Evolutionary conservation across 2,888 invertebrate genomes (phyloP), one percentile per base, ranked within the genome.

Genomic region (Chymomyza procnemis): DNA sequence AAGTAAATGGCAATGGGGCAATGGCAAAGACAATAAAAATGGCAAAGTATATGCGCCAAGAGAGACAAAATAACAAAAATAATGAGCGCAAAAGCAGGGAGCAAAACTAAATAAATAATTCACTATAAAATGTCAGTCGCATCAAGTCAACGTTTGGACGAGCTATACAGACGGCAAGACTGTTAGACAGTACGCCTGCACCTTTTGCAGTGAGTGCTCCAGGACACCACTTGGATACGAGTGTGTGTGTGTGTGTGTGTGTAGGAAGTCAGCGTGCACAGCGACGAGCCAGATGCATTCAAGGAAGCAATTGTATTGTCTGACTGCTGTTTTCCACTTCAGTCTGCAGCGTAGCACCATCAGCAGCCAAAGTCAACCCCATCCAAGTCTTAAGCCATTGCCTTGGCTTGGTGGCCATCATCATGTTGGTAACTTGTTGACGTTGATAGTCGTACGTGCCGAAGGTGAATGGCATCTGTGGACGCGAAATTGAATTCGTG

Each of bases 391-490:
- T 22, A 14, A 41, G n/a, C 52, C 14, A 62, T 19, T 5, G 18
- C 59, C 54, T 8, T 22, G 4, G 14, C 22, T 14, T 12, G 21
- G 61, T 21, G 70, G 60, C 50, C 41, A 18, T 52, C 62, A 30
- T 34, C 60, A 56, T 67, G 71, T 57, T 73, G 73, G 80, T 78
- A 87, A 84, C 83, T 84, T 84, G 83, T 84, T 87, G 83, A 84
- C 83, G 83, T 84, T 84, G 83, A 84, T 84, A 87, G 87, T 73
- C 66, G 87, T 85, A 84, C 83, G 83, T 84, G 83, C 86, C 83
- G 87, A 84, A 87, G 83, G 83, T 84, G 83, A 84, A 87, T 83
- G 83, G 83, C 83, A 83, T 83, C 86, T 83, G 86, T 87, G 87
- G 83, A 87, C 87, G 83, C 86, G 86, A 85, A 84, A 84, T 84